Base-by-base conservation (phyloP, 1,140 invertebrate genomes). In the Drosophila ohnishii region DNA sequence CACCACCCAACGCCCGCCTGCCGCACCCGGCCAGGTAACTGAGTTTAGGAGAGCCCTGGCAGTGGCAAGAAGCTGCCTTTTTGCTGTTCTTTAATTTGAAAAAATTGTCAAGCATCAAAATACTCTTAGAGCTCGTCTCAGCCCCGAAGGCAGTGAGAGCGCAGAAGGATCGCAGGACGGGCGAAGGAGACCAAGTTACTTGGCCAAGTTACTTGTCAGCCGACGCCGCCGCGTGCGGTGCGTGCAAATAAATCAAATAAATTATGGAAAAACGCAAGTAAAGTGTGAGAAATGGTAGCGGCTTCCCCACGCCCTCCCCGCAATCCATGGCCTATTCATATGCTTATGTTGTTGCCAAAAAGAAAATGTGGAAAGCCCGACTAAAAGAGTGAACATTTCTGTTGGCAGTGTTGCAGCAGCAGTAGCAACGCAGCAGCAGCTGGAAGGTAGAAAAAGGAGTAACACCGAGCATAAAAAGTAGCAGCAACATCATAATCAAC, bases 71-170 rank as follows among this genome's bases (percentile, higher is more conserved):
- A 37, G 35, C 35, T 65, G 48, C 40, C 13, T 56, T 75, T 48
- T 61, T 48, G 60, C 60, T 75, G 50, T 65, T 51, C 61, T 77
- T 80, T 83, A 86, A 86, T 86, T 86, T 83, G 66, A 84, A 87
- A 87, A 87, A 77, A 88, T 87, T 87, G 84, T 87, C 84, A 84
- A 87, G 84, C 84, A 87, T 87, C 84, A 87, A 88, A 87, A 87
- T 78, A 87, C 84, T 87, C 80, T 87, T 87, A 87, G 80, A 76
- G 76, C 63, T 62, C 25, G 56, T 14, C 61, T 13, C 58, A 47
- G 50, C 45, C 50, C 28, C 40, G 72, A 35, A 65, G 67, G 57
- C 58, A 22, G 39, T 45, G 37, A 45, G 50, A 45, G 37, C 39
- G 25, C 16, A 28, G 7, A 7, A 47, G 8, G 19, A 55, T 55